Percentiles rank a stretch among this genome's conserved stretches.
These are phyloP conservation scores for Latheticus oryzae DNA, from an alignment of 2,888 invertebrate species.

Conservation along the genomic window DNA sequence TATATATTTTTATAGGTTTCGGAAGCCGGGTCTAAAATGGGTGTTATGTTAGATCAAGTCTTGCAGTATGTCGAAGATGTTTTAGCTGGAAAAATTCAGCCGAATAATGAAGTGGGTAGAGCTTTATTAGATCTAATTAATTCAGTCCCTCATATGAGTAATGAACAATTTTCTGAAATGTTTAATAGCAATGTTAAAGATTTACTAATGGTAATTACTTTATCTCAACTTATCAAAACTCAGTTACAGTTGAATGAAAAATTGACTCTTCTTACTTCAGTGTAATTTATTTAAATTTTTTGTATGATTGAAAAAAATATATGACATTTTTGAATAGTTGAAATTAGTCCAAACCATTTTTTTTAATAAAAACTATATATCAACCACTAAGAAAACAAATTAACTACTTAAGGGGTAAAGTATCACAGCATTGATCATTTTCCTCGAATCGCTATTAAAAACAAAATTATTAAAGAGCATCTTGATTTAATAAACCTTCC, in stretches of 20 bases:
- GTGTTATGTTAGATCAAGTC: constrained; percentile 81
- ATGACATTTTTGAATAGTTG: neutral
- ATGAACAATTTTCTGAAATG: constrained; percentile 93
- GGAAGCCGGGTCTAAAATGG: constrained; percentile 84
- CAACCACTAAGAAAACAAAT: no score
- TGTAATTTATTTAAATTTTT: constrained; percentile 60
- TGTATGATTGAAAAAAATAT: constrained; percentile 10
- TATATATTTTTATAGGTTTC: constrained; percentile 80
- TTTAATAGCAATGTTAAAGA: constrained; percentile 97
- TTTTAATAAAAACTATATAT: no score
- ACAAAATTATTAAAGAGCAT: constrained; percentile 9
- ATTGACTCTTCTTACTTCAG: constrained; percentile 84
- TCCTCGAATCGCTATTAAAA: neutral
- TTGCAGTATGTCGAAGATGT: constrained; percentile 93
- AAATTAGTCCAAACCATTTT: no score
- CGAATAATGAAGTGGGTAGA: constrained; percentile 91
- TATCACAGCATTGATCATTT: no score
- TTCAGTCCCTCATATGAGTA: constrained; percentile 90
- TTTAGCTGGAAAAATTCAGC: constrained; percentile 78
- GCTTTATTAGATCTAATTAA: constrained; percentile 90
- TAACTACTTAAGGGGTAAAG: no score
- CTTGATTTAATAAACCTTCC: constrained; percentile 58
- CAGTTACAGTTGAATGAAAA: constrained; percentile 97
- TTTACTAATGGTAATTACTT: constrained; percentile 95
- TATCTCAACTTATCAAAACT: constrained; percentile 95